Evolutionary conservation across 2,888 invertebrate species (phyloP), one percentile per base, ranked within the genome.

Genomic region (Diaprepes abbreviatus): DNA sequence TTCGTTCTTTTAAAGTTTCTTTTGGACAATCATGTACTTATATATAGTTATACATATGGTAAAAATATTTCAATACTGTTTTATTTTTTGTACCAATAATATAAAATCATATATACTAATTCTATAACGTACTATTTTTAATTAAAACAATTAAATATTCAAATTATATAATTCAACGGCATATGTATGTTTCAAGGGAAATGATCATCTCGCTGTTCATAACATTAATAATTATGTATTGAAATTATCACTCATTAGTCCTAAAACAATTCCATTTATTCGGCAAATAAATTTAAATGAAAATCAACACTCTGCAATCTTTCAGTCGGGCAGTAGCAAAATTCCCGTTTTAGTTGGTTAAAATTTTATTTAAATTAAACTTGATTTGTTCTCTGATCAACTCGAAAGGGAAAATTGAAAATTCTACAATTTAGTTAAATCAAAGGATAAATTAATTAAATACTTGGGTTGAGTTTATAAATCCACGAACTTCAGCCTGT

Each of bases 351-450:
- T 52, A 52, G 38, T 48, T 48, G 14, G 60, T 28, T 31, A 12
- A 33, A 2, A 52, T 60, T 60, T 60, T 60, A 48, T 60, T 60
- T 43, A 45, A 63, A 63, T 63, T 36, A 45, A 63, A 35, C 40
- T 40, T 21, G n/a, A 50, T 35, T 52, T 63, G 63, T 63, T 60
- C 55, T 19, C 12, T 36, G 10, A n/a, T 9, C 31, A 28, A 28
- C 43, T 43, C 19, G n/a, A 43, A 19, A n/a, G 50, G 40, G 52
- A n/a, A 63, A 48, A 59, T 40, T 43, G 7, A 52, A n/a, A 19
- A 63, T 35, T 33, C 60, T 19, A n/a, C 40, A 24, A 21, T 31
- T 12, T 31, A 19, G 28, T 16, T 36, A 24, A 62, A 50, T 38
- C 50, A 50, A 38, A 17, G 35, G 33, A 33, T 19, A 21, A 16